These are phyloP conservation scores for Chymomyza amoena DNA, from an alignment of 2,888 invertebrate genomes.

Conservation along the genomic window DNA sequence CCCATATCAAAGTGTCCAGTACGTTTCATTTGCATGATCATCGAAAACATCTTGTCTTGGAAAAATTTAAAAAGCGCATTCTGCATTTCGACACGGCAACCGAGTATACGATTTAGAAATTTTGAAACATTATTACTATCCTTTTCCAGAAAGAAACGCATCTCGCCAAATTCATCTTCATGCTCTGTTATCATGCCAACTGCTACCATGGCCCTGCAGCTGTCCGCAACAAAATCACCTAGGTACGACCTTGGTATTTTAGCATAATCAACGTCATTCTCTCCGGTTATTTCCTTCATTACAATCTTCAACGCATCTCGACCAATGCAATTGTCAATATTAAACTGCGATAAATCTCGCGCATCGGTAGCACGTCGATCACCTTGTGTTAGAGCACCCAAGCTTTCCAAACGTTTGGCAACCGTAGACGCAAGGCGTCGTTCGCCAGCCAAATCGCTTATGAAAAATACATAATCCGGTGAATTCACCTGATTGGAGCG, in stretches of 20 bases:
- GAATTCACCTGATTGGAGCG: conserved; percentile 98
- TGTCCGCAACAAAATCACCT: conserved; percentile 96
- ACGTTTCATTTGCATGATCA: conserved; percentile 94
- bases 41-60: conserved; percentile 94
- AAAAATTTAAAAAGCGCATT: conserved; percentile 98
- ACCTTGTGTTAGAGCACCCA: conserved; percentile 98
- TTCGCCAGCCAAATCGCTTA: conserved; percentile 98
- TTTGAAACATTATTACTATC: conserved; percentile 98
- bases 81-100: conserved; percentile 97
- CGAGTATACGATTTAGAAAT: conserved; percentile 97
- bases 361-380: conserved; percentile 98
- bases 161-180: conserved; percentile 86
- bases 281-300: conserved; percentile 96
- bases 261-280: conserved; percentile 88
- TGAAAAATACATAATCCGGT: conserved; percentile 93
- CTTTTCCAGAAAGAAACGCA: conserved; percentile 86
- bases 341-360: conserved; percentile 97
- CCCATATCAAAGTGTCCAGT: conserved; percentile 97
- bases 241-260: conserved; percentile 90
- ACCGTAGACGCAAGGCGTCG: conserved; percentile 97
- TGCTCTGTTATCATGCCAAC: conserved; percentile 91
- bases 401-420: conserved; percentile 95
- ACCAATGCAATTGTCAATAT: conserved; percentile 98
- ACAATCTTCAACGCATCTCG: conserved; percentile 94
- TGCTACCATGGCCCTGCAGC: conserved; percentile 93